Conservation (phyloP, 1,140 invertebrate species). For the Zelostemma sp. region DNA sequence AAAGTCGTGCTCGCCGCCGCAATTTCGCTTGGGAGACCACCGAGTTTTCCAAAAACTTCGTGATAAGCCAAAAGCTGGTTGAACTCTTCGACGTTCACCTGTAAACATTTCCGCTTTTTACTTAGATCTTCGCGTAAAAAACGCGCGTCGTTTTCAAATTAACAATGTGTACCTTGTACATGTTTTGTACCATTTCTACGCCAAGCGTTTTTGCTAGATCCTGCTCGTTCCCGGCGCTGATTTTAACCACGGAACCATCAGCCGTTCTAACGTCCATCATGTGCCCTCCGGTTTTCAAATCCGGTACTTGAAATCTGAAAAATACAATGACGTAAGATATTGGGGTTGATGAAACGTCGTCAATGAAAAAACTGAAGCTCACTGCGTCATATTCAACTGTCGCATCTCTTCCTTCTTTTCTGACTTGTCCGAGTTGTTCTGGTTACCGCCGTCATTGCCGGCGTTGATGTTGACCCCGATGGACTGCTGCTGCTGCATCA, state of each 20-base stretch:
- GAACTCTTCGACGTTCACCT: conserved; percentile 83
- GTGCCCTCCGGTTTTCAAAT: conserved; percentile 69
- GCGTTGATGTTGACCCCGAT: conserved; percentile 61
- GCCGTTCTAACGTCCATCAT: conserved; percentile 79
- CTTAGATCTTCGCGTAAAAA: conserved; percentile 9
- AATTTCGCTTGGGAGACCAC: conserved; percentile 73
- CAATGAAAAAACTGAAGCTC: conserved; percentile 26
- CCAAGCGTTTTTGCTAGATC: conserved; percentile 77
- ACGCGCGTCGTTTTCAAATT: too few relatives aligned
- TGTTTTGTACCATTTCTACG: conserved; percentile 79
- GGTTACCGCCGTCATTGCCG: conserved; percentile 55
- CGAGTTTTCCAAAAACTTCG: conserved; percentile 84
- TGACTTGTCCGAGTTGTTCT: conserved; percentile 56
- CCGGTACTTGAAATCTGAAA: conserved; percentile 67
- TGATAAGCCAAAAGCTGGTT: conserved; percentile 87
- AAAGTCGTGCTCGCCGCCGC: conserved; percentile 65
- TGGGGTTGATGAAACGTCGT: too few relatives aligned
- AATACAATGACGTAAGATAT: conserved; percentile 9
- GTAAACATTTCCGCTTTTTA: conserved; percentile 6
- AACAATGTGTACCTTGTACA: conserved; percentile 76
- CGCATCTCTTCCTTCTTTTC: conserved; percentile 68
- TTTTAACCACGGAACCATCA: conserved; percentile 80
- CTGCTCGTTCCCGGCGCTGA: conserved; percentile 77
- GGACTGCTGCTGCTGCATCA: conserved; percentile 64
- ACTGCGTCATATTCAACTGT: conserved; percentile 69